Evolutionary conservation across 2,113 vertebrate genomes (phyloP).

Genomic region (Petromus typicus): DNA sequence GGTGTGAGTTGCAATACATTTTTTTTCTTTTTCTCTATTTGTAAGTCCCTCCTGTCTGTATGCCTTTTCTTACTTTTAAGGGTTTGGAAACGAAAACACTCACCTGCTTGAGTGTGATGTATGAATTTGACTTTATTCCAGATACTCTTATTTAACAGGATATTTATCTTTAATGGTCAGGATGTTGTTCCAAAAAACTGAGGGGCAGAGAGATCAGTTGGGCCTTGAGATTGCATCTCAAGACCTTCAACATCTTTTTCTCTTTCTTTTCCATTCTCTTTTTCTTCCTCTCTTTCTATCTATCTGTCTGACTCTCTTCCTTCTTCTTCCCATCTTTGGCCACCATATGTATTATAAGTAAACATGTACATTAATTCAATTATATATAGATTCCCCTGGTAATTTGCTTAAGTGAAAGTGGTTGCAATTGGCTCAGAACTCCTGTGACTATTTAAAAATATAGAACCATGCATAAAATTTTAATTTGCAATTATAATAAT

Average conservation of each 20-base stretch:
- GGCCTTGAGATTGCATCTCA: background rate
- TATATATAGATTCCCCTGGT: background rate
- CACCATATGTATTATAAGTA: background rate
- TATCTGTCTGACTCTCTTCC: background rate
- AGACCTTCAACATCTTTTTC: background rate
- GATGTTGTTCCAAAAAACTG: background rate
- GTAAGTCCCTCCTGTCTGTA: background rate
- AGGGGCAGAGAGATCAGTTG: background rate
- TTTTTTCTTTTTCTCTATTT: background rate
- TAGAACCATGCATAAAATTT: background rate
- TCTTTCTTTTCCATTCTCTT: background rate
- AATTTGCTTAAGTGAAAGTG: background rate
- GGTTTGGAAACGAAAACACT: background rate
- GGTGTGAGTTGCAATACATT: background rate
- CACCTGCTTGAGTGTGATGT: conserved; percentile 3
- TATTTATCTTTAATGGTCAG: background rate
- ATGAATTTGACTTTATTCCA: conserved; percentile 34
- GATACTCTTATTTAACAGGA: conserved; percentile 6
- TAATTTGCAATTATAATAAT: background rate
- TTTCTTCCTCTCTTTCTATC: background rate
- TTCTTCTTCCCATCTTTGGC: background rate
- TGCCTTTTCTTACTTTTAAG: conserved; percentile 5
- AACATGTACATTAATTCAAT: background rate
- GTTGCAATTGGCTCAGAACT: background rate
- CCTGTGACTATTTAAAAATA: background rate